Evolutionary conservation across 2,113 vertebrate species (phyloP).

Genomic region (Tetrao urogallus): DNA sequence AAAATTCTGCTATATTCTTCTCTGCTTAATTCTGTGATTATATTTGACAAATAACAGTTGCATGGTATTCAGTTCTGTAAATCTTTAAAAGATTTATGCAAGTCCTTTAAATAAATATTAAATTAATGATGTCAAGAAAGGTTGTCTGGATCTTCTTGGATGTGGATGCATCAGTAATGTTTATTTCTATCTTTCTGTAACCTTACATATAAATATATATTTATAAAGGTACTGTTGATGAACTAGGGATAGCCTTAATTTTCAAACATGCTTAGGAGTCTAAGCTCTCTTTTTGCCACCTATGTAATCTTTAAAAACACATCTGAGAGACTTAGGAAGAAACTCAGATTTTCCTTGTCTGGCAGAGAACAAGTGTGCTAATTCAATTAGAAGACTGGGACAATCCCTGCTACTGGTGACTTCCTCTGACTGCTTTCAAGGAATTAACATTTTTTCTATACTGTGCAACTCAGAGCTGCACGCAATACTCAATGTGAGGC

Average conservation of each 20-base stretch:
- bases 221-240: not conserved
- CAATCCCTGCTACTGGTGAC: not conserved
- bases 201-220: not conserved
- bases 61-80: not conserved
- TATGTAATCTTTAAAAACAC: not conserved
- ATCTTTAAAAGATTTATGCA: not conserved
- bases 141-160: not conserved
- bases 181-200: not conserved
- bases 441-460: not conserved
- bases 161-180: not conserved
- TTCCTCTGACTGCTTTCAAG: not conserved
- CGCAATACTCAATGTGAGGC: not conserved
- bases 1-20: not conserved
- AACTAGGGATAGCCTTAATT: not conserved
- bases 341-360: not conserved
- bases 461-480: not conserved
- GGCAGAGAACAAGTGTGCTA: not conserved
- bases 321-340: not conserved
- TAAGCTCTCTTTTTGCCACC: not conserved
- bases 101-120: not conserved
- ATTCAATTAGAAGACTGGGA: not conserved
- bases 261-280: not conserved
- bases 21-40: not conserved
- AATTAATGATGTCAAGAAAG: not conserved
- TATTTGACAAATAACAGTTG: not conserved